These are phyloP conservation scores for Drosophila multiciliata DNA, from an alignment of 2,888 invertebrate genomes.

Conservation along the genomic window DNA sequence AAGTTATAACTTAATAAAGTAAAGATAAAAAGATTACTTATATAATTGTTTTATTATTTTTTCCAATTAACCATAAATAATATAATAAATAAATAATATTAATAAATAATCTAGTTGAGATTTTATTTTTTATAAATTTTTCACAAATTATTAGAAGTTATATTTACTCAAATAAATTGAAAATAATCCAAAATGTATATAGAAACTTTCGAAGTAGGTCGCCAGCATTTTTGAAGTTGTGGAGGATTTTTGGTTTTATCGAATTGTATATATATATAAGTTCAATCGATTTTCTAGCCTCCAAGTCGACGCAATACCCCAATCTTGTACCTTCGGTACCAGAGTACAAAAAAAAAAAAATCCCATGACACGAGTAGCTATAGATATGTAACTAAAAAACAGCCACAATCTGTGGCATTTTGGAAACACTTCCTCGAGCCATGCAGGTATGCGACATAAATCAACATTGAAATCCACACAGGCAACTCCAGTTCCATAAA, in stretches of 20 bases:
- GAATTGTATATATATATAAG: neutral
- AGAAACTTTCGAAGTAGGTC: neutral
- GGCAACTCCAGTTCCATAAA: constrained; percentile 27
- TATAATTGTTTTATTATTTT: neutral
- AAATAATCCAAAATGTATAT: neutral
- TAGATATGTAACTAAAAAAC: constrained; percentile 3
- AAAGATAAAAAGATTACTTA: neutral
- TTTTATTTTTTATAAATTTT: neutral
- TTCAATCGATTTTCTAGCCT: neutral
- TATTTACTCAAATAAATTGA: too few species aligned
- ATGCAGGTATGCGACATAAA: constrained; percentile 36
- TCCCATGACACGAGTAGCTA: neutral
- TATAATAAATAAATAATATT: too few species aligned
- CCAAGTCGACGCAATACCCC: neutral
- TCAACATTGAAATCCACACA: constrained; percentile 23
- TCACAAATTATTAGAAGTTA: neutral
- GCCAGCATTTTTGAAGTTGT: neutral
- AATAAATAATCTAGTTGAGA: neutral
- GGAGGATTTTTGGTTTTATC: neutral
- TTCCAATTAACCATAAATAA: neutral
- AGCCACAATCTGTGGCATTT: constrained; percentile 34
- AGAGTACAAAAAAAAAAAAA: neutral
- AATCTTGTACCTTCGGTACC: neutral
- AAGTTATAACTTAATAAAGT: neutral
- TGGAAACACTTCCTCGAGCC: constrained; percentile 45